Evolutionary conservation across 1,140 invertebrate genomes (phyloP), one percentile per base, ranked within the genome.

Genomic region (Theocolax elegans): DNA sequence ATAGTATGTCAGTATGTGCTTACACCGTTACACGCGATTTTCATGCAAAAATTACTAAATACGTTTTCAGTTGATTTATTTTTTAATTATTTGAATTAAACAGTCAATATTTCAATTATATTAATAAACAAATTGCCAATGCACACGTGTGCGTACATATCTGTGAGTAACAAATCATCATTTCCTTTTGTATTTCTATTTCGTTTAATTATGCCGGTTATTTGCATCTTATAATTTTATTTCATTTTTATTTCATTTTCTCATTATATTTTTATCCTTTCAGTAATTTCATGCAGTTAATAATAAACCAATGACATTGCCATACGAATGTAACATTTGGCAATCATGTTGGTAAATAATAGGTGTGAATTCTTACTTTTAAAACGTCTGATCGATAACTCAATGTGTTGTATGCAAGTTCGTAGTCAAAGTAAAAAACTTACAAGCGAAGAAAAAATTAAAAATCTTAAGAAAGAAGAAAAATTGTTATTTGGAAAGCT

Each of bases 401-500:
- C 60, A 6, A 64, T 58, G 44, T 58, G 51, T 25, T 38, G 25
- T 1, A 3, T 25, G 12, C 51, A 9, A 42, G 6, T 6, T 19
- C 51, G 53, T 27, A 27, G 38, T 27, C 9, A 31, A 35, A 59
- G 54, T 19, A 56, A 29, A 35, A 49, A 23, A 9, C 21, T 1
- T 17, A n/a, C 0, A 1, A 58, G 54, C 46, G 19, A 9, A 4
- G 6, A 17, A 42, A 53, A 46, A 51, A 21, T 15, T 62, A 74
- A 78, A 70, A 56, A 70, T 35, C 59, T 76, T 64, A 71, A 12
- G 31, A n/a, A 15, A 48, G 38, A 78, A 82, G 25, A 73, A 49
- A 78, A 80, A 64, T 21, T 68, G 9, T 13, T 78, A 10, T 83
- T 75, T 59, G 81, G 80, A 0, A 56, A 72, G 13, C 17, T 81